A percentile compares a stretch with the other conserved stretches of the same genome.
These are phyloP conservation scores for Emys orbicularis DNA, from an alignment of 2,797 vertebrate genomes.

Conservation along the genomic window DNA sequence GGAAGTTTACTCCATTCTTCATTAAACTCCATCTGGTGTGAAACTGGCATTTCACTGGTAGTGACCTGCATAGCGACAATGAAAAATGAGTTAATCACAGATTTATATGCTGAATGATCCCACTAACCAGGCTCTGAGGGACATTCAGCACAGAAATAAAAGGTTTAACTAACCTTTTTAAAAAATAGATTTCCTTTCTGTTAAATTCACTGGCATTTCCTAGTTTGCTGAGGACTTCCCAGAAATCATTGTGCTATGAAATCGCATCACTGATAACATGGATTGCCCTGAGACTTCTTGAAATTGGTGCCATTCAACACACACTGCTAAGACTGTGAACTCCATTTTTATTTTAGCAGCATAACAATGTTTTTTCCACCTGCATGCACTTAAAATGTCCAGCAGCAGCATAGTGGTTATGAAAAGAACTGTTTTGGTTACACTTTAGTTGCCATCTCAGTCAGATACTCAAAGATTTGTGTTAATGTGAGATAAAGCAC, in stretches of 20 bases:
- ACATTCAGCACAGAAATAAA: not conserved
- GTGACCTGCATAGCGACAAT: not conserved
- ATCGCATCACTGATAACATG: not conserved
- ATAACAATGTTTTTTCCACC: not conserved
- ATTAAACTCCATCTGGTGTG: not conserved
- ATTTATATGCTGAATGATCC: not conserved
- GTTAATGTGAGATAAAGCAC: not conserved
- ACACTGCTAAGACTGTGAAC: not conserved
- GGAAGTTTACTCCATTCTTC: not conserved
- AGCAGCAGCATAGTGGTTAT: not conserved
- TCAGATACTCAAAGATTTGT: not conserved
- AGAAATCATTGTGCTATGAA: not conserved
- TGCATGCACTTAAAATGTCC: not conserved
- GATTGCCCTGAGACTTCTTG: not conserved
- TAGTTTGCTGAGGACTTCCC: not conserved
- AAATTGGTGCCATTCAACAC: not conserved
- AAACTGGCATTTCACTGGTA: slow-evolving; percentile 2
- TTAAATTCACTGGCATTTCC: not conserved
- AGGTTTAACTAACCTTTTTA: not conserved
- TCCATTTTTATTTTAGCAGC: not conserved
- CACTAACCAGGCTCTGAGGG: not conserved
- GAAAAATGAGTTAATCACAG: not conserved
- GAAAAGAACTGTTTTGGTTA: not conserved
- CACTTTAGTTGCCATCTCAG: not conserved
- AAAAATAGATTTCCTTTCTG: not conserved